Conservation (phyloP, 2,888 invertebrate species). For the Tridacna gigas region DNA sequence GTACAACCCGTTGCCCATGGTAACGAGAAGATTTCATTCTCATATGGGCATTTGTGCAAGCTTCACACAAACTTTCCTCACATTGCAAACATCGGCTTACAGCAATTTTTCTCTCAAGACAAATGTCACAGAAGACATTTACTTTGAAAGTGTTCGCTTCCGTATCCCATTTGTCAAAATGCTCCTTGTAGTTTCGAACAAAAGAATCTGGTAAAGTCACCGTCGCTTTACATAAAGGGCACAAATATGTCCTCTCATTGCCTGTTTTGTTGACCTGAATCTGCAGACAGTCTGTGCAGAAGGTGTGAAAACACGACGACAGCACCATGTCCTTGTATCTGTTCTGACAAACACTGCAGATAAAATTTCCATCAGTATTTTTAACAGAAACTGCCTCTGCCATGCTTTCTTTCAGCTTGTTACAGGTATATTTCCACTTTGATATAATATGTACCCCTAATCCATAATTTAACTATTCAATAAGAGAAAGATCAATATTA, state of each 20-base stretch:
- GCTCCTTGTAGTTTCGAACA: conserved; percentile 4
- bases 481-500: neutral
- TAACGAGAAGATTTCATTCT: conserved; percentile 60
- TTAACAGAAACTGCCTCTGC: conserved; percentile 42
- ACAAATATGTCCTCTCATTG: conserved; percentile 31
- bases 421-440: neutral
- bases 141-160: neutral
- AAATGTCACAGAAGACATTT: conserved; percentile 48
- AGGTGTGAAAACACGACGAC: conserved; percentile 60
- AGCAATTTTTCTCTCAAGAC: conserved; percentile 37
- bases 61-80: conserved; percentile 50
- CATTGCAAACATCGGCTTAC: conserved; percentile 54
- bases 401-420: conserved; percentile 30
- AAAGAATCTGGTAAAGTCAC: conserved; percentile 23
- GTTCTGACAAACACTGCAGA: conserved; percentile 56
- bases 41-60: conserved; percentile 57
- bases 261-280: conserved; percentile 23
- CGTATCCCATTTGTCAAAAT: neutral
- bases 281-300: conserved; percentile 50
- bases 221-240: conserved; percentile 52
- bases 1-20: conserved; percentile 55
- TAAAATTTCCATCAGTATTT: conserved; percentile 32
- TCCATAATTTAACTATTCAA: neutral
- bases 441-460: neutral
- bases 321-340: conserved; percentile 45